Evolutionary conservation across 2,113 vertebrate species (phyloP).

Genomic region (Varanus komodoensis): DNA sequence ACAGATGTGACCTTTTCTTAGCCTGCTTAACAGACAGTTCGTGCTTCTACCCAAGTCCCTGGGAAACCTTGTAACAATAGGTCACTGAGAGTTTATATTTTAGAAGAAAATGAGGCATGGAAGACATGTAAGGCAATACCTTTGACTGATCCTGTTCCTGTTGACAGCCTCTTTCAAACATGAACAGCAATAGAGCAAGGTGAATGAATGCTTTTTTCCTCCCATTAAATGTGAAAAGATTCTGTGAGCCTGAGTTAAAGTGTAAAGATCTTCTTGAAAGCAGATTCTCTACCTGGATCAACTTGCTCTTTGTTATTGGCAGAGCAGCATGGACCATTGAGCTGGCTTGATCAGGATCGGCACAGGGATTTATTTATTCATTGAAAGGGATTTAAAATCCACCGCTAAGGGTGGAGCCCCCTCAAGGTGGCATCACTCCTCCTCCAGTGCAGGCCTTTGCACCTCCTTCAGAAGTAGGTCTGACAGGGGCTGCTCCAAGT

Average conservation of each 20-base stretch:
- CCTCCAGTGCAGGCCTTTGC: too few relatives aligned
- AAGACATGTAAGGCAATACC: background rate
- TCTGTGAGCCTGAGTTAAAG: background rate
- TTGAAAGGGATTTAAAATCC: too few relatives aligned
- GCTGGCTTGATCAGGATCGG: background rate
- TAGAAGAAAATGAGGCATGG: background rate
- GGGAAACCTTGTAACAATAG: background rate
- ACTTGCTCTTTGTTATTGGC: background rate
- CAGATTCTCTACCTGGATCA: background rate
- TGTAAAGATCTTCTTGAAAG: background rate
- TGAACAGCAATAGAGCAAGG: background rate
- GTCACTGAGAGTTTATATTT: background rate
- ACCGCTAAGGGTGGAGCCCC: too few relatives aligned
- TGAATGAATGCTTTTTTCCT: background rate
- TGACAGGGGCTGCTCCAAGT: too few relatives aligned
- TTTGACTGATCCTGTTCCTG: background rate
- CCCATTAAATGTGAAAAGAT: background rate
- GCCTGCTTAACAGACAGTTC: background rate
- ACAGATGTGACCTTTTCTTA: constrained; percentile 3
- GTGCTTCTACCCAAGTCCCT: background rate
- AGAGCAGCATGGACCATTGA: background rate
- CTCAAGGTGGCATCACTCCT: too few relatives aligned
- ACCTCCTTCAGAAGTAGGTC: background rate
- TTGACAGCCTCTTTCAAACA: background rate
- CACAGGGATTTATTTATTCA: background rate